These are phyloP conservation scores for Platygyra sinensis DNA, from an alignment of 64 coral and sea anemone species.

Conservation along the genomic window DNA sequence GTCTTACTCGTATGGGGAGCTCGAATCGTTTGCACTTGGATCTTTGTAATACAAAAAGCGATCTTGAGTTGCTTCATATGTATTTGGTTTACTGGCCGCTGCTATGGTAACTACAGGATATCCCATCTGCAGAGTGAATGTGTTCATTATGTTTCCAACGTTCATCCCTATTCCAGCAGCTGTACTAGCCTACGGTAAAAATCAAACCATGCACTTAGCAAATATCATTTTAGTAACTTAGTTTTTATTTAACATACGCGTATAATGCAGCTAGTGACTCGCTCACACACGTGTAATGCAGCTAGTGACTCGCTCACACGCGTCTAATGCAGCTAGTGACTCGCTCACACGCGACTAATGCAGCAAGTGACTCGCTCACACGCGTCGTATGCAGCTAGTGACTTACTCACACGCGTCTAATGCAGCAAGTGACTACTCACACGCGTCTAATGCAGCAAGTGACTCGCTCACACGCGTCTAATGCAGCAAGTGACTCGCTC, in stretches of 20 bases:
- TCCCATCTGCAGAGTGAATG: constrained; percentile 36
- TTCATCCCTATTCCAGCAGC: constrained; percentile 7
- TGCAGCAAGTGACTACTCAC: no score
- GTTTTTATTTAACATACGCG: not conserved
- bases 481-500: no score
- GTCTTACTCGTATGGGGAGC: constrained; percentile 26
- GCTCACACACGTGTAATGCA: no score
- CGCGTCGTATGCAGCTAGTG: no score
- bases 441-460: no score
- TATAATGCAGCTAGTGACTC: not conserved
- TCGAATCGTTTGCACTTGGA: constrained; percentile 2
- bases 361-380: no score
- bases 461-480: no score
- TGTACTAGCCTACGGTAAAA: not conserved
- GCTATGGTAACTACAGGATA: constrained; percentile 61
- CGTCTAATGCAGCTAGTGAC: no score
- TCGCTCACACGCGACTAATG: no score
- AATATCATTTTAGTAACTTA: not conserved
- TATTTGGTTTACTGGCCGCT: not conserved
- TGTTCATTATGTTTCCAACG: constrained; percentile 14
- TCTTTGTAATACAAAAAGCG: constrained; percentile 55
- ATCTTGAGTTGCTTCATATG: constrained; percentile 31
- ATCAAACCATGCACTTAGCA: not conserved
- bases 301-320: no score
- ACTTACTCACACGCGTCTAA: no score